A percentile compares a stretch with the other conserved stretches of the same genome.
Conservation (phyloP, 2,888 invertebrate genomes). For the Stictocephala bisonia region DNA sequence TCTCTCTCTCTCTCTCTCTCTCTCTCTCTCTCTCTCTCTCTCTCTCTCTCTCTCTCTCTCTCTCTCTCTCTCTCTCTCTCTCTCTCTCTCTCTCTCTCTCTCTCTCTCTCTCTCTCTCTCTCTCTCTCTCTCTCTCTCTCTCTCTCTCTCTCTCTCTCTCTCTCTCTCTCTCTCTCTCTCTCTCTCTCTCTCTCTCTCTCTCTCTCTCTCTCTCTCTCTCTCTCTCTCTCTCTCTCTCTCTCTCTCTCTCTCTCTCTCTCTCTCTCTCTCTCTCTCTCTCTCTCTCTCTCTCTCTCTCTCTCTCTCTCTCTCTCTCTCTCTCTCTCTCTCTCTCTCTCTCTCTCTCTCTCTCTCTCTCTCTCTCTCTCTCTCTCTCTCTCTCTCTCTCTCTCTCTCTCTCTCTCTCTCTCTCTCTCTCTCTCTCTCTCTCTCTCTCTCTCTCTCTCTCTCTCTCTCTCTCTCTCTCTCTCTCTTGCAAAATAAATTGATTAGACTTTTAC, state of each 20-base stretch:
- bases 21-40: slow-evolving; percentile 26
- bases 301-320: slow-evolving; percentile 13
- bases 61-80: slow-evolving; percentile 8
- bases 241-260: neutral
- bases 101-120: slow-evolving; percentile 12
- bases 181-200: neutral
- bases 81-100: slow-evolving; percentile 20
- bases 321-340: neutral
- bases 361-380: slow-evolving; percentile 21
- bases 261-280: neutral
- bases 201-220: neutral
- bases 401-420: no score
- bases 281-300: slow-evolving; percentile 3
- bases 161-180: neutral
- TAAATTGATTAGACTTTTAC: no score
- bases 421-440: no score
- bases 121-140: slow-evolving; percentile 12
- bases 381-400: no score
- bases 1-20: neutral
- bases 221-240: neutral
- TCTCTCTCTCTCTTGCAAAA: no score
- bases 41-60: slow-evolving; percentile 31
- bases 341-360: slow-evolving; percentile 9
- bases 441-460: no score
- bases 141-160: slow-evolving; percentile 10